phyloP scores from a whole-genome alignment of 2,113 vertebrate genomes.

The Neotoma lepida region DNA sequence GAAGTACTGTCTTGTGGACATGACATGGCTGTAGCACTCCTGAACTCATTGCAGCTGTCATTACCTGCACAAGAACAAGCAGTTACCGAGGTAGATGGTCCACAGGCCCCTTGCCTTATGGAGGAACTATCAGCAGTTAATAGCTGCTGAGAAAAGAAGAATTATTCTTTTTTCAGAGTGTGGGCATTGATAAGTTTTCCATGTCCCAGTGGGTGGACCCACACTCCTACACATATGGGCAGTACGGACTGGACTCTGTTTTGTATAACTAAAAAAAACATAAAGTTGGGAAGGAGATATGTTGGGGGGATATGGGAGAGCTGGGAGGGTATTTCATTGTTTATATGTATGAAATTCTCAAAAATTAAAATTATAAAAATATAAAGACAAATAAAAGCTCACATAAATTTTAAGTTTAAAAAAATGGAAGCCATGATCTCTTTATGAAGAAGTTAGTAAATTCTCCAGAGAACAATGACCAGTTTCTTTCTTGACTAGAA shows the following conservation, averaged over 20 bases:
- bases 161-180: neutral
- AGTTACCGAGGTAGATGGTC: no score
- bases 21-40: neutral
- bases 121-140: neutral
- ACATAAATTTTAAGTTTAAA: neutral
- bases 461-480: neutral
- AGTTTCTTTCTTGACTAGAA: neutral
- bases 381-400: neutral
- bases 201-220: neutral
- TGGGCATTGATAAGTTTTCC: neutral
- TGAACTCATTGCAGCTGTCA: neutral
- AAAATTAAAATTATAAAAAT: neutral
- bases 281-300: neutral
- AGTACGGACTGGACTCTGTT: neutral
- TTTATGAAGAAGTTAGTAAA: neutral
- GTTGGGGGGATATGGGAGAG: neutral
- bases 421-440: neutral
- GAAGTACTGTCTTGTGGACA: neutral
- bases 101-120: neutral
- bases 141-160: neutral
- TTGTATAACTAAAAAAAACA: neutral
- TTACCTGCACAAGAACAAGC: neutral
- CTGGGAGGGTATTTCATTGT: neutral
- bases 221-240: neutral
- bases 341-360: neutral